These are phyloP conservation scores for Tenebrio molitor DNA, from an alignment of 1,140 invertebrate species.

Conservation along the genomic window DNA sequence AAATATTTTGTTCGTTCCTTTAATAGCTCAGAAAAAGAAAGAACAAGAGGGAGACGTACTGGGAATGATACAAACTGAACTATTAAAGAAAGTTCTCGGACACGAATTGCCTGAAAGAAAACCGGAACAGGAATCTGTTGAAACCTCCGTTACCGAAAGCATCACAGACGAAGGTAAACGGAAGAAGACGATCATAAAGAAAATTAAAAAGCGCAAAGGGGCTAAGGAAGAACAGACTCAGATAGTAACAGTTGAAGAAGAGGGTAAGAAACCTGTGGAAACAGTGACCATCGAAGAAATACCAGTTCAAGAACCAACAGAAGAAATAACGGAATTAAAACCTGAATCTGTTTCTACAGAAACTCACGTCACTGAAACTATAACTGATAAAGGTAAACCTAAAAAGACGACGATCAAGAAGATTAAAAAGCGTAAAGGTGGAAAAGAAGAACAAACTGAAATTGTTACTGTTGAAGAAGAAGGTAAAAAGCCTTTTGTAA, in stretches of 20 bases:
- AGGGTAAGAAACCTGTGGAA: constrained; percentile 50
- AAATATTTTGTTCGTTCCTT: constrained; percentile 55
- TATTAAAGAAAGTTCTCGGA: not conserved
- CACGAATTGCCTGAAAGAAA: constrained; percentile 64
- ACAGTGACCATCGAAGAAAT: constrained; percentile 47
- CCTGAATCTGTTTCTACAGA: constrained; percentile 15
- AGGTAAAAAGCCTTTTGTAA: constrained; percentile 64
- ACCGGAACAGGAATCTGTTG: constrained; percentile 47
- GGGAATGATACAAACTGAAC: constrained; percentile 54
- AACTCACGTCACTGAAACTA: constrained; percentile 55
- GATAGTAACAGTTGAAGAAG: constrained; percentile 60
- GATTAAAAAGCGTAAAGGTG: constrained; percentile 60
- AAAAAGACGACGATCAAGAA: constrained; percentile 63
- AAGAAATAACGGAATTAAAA: constrained; percentile 22
- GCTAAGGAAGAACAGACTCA: constrained; percentile 62
- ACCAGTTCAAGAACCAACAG: not conserved
- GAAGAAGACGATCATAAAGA: constrained; percentile 55
- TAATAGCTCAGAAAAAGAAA: constrained; percentile 31
- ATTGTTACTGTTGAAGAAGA: constrained; percentile 65
- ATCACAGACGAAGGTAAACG: constrained; percentile 61
- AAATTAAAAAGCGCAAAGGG: constrained; percentile 63
- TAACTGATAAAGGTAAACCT: constrained; percentile 44
- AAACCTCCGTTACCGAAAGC: constrained; percentile 55
- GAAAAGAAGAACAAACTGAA: constrained; percentile 60
- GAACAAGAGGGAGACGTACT: constrained; percentile 60